A percentile compares a stretch with the other conserved stretches of the same genome.
Conservation (phyloP, 2,113 vertebrate species). For the Dromiciops gliroides region DNA sequence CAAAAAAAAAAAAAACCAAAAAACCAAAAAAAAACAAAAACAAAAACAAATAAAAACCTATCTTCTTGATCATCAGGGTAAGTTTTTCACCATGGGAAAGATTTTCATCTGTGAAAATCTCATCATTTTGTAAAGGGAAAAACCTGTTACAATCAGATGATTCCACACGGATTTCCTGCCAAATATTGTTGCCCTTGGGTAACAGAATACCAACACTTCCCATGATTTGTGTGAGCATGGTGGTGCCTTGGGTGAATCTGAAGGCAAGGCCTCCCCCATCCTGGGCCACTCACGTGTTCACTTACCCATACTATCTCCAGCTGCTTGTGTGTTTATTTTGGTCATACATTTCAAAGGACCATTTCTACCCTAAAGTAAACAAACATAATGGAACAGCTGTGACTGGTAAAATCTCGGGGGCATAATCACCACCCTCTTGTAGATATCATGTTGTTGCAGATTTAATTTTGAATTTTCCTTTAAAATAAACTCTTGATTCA, state of each 20-base stretch:
- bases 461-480: slow-evolving; percentile 65
- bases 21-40: no score
- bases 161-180: background rate
- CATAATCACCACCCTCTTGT: slow-evolving; percentile 73
- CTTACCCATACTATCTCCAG: slow-evolving; percentile 57
- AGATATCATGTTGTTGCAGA: slow-evolving; percentile 70
- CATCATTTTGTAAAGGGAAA: background rate
- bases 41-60: background rate
- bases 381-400: slow-evolving; percentile 79
- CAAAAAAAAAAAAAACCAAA: background rate
- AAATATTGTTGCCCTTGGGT: background rate
- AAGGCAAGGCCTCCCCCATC: slow-evolving; percentile 24
- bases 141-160: background rate
- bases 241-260: slow-evolving; percentile 32
- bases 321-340: slow-evolving; percentile 78
- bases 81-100: background rate
- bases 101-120: background rate
- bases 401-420: slow-evolving; percentile 75
- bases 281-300: slow-evolving; percentile 39
- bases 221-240: background rate
- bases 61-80: background rate
- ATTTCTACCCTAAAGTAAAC: slow-evolving; percentile 77
- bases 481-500: slow-evolving; percentile 71
- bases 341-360: slow-evolving; percentile 75
- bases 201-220: background rate